Evolutionary conservation across 2,888 invertebrate species (phyloP), one percentile per base, ranked within the genome.

Genomic region (Elysia crispata): DNA sequence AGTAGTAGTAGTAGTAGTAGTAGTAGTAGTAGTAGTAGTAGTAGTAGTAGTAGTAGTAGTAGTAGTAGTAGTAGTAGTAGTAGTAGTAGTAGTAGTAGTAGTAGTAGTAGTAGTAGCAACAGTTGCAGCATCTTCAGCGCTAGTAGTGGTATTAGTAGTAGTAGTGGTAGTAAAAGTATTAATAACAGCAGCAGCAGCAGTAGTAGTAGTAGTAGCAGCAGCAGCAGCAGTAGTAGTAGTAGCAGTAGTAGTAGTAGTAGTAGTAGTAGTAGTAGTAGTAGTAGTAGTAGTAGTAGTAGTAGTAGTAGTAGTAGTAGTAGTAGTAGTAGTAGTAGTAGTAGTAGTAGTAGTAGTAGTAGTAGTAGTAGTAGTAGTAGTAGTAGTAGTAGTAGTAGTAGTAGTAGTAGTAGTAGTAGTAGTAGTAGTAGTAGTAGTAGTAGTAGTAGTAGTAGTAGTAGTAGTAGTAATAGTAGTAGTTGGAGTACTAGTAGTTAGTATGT

Each of bases 341-440:
- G 60, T 62, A 62, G 31, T 60, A 75, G 31, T 62, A 33, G 30
- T 62, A 31, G 18, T 60, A 57, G 28, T 74, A 60, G 54, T 74
- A 74, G 30, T 30, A 30, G 54, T 57, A 72, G 54, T 74, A 57
- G 28, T 60, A 30, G 54, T 60, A 74, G 30, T 74, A 60, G 54
- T 60, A 74, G 30, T 74, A 57, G 30, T 60, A 57, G 28, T 57
- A 74, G 54, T 74, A 60, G 54, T 74, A 74, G 28, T 74, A 74
- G 30, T 60, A 57, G 54, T 74, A 60, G 54, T 74, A 28, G 18
- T 60, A 74, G 54, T 60, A 74, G 54, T 74, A 74, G 30, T 74
- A 74, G 30, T 60, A 74, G 54, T 57, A 57, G 54, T 60, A 73
- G 23, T 54, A 60, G 15, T 70, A 70, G 18, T 70, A 70, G 18